Evolutionary conservation across 92 coral and sea anemone genomes (phyloP), one percentile per base, ranked within the genome.

Genomic region (Paragorgia papillata): DNA sequence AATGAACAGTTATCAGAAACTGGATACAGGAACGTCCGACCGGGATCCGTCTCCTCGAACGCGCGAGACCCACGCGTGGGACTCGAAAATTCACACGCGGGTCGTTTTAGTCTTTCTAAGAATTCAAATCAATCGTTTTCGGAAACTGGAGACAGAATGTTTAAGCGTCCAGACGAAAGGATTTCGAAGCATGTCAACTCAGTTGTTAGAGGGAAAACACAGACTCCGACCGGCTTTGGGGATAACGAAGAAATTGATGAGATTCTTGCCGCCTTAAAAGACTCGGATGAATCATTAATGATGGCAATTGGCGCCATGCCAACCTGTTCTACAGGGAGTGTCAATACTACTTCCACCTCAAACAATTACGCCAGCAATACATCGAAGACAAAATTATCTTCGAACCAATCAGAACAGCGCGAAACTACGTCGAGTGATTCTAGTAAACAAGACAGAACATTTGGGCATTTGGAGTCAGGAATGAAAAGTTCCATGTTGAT

Each of bases 201-300:
- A 7, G 62, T 56, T 8, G 17, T 22, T 22, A 22, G 7, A 15
- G 62, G 62, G 33, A 9, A 56, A 56, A 28, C 30, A 8, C 9
- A 31, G 24, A 35, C 56, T 22, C 18, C 63, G 1, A 26, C 48
- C 33, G 54, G 69, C 53, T 61, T 19, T 82, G 57, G 31, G 26
- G 31, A 54, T 3, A 80, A 84, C 28, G 85, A 85, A 27, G 90
- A 85, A 46, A 57, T 89, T 54, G 57, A 85, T 43, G 92, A 89
- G 40, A 87, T 91, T 69, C 92, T 89, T 27, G 76, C 76, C 32
- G 96, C 96, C 63, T 80, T 95, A 92, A 89, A 90, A 24, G 83
- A 79, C 80, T 85, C 90, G 2, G 99, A 95, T 64, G 90, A 84
- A 25, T 88, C 82, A 65, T 68, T 89, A 34, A 76, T 79, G 79